These are phyloP conservation scores for Channa striata DNA, from an alignment of 2,797 vertebrate species.

Conservation along the genomic window DNA sequence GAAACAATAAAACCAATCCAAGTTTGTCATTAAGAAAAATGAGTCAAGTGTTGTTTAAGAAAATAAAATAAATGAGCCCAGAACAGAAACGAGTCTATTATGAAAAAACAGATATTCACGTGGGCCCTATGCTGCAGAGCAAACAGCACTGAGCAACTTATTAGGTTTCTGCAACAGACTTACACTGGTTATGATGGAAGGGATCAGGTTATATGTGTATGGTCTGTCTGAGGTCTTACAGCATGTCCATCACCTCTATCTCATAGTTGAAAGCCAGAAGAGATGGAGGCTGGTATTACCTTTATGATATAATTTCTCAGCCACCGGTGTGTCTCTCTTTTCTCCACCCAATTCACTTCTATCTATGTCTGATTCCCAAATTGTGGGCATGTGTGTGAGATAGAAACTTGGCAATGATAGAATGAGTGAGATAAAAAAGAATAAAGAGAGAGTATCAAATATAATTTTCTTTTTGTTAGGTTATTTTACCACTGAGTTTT, in stretches of 20 bases:
- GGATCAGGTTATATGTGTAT: slow-evolving; percentile 32
- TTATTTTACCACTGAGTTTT: background rate
- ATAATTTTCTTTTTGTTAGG: background rate
- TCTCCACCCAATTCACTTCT: background rate
- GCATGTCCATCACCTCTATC: slow-evolving; percentile 33
- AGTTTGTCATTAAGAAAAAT: slow-evolving; percentile 63
- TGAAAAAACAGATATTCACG: slow-evolving; percentile 19
- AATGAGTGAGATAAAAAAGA: slow-evolving; percentile 3
- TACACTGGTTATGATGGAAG: slow-evolving; percentile 17
- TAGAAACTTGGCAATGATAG: slow-evolving; percentile 17
- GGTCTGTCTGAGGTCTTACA: slow-evolving; percentile 24
- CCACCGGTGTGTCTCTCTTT: background rate
- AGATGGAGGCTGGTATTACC: slow-evolving; percentile 34
- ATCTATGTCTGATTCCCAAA: slow-evolving; percentile 16
- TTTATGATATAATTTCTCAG: slow-evolving; percentile 35
- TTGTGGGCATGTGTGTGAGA: background rate
- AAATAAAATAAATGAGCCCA: slow-evolving; percentile 15
- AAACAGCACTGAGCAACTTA: slow-evolving; percentile 25
- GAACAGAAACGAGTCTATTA: slow-evolving; percentile 8
- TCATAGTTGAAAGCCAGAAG: slow-evolving; percentile 27
- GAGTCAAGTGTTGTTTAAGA: slow-evolving; percentile 59
- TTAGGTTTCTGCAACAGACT: slow-evolving; percentile 28
- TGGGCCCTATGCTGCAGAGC: slow-evolving; percentile 19
- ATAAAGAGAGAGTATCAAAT: background rate
- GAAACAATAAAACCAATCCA: slow-evolving; percentile 77